Base-by-base conservation (phyloP, 2,797 vertebrate genomes). In the Xenopus petersii region DNA sequence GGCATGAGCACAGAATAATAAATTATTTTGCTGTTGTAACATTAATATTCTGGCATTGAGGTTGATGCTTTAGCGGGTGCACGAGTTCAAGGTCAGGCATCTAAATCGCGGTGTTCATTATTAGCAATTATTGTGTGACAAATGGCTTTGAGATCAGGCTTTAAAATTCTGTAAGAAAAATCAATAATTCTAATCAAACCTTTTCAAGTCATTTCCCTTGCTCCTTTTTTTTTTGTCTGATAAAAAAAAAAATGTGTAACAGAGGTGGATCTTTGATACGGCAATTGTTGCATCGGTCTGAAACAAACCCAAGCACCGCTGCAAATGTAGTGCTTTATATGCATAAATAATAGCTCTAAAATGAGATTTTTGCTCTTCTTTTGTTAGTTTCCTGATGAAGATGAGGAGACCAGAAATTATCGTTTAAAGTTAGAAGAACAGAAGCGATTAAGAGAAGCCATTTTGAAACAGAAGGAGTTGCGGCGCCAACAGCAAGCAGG, bases 391-490 rank as follows among this genome's bases (percentile, higher is more conserved):
- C 94, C 93, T 0, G 89, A 96, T 0, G 98, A 98, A 82, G 98
- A 99, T 2, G 98, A 98, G 75, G 98, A 99, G 83, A 99, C 96
- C 0, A 87, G 95, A 60, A 87, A 96, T 76, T 99, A 99, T 77
- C 95, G 97, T 60, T 79, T 97, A 77, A 98, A 98, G 89, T 96
- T 99, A 1, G 98, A 99, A 75, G 95, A 99, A 79, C 98, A 99
- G 89, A 99, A 99, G 81, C 94, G 95, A 17, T 87, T 98, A 5
- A 87, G 97, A 55, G 95, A 98, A 81, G 95, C 98, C 88, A 97
- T 99, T 73, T 87, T 99, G 77, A 97, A 86, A 79, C 93, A 88
- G 68, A 99, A 99, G 87, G 98, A 99, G 86, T 77, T 96, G 75
- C 90, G 97, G 16, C 91, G 98, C 73, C 96, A 99, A 80, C 94